Conservation (phyloP, 2,888 invertebrate species). For the Cataglyphis rosenhaueri region DNA sequence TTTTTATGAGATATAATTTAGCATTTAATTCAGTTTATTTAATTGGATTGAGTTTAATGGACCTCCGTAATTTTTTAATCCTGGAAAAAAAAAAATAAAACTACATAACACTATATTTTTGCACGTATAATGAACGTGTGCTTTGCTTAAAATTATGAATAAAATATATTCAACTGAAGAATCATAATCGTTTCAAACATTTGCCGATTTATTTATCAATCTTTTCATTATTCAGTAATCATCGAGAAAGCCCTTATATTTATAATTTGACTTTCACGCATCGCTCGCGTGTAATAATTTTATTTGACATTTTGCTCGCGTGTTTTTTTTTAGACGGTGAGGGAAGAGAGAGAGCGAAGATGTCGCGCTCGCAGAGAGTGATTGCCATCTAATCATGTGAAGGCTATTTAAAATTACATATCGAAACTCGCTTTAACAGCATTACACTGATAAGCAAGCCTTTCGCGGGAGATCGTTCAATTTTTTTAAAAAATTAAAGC, state of each 20-base stretch:
- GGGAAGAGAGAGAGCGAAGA: background rate
- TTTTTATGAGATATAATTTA: background rate
- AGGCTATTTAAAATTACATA: slow-evolving; percentile 68
- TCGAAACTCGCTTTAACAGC: slow-evolving; percentile 58
- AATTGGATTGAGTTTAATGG: background rate
- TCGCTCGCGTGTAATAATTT: slow-evolving; percentile 57
- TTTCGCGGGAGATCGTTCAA: slow-evolving; percentile 31
- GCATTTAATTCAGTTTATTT: background rate
- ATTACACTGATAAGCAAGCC: slow-evolving; percentile 60
- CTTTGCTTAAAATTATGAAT: background rate
- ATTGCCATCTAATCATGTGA: slow-evolving; percentile 65
- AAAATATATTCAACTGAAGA: background rate
- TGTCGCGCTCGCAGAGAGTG: slow-evolving; percentile 21
- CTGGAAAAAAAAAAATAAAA: no score
- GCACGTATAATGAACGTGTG: no score
- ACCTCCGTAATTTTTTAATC: background rate
- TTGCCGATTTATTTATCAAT: background rate
- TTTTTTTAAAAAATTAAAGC: slow-evolving; percentile 62
- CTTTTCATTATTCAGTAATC: slow-evolving; percentile 6
- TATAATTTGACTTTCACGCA: background rate
- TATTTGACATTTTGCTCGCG: slow-evolving; percentile 59
- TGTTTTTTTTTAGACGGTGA: slow-evolving; percentile 60
- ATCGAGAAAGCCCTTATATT: background rate
- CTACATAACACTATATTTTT: background rate
- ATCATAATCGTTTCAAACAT: background rate